A percentile compares a stretch with the other conserved stretches of the same genome.
phyloP scores from a whole-genome alignment of 2,113 vertebrate species.

The Oryzias melastigma region DNA sequence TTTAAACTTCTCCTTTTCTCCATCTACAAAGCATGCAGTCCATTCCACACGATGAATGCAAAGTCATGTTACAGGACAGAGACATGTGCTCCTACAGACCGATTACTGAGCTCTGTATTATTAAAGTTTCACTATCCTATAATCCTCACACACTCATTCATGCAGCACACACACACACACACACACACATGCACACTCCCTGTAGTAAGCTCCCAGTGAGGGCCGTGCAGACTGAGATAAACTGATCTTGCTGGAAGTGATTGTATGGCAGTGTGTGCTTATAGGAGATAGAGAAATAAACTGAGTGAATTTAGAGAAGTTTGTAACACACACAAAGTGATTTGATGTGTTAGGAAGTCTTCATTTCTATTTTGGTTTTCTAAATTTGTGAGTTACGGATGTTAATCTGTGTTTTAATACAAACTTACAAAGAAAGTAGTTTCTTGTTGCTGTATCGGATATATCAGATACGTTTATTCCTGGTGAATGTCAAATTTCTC shows the following conservation, averaged over 20 bases:
- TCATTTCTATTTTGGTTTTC: too few species aligned
- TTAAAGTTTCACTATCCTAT: constrained; percentile 52
- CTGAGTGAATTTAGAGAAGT: constrained; percentile 19
- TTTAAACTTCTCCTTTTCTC: not conserved
- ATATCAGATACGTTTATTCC: constrained; percentile 32
- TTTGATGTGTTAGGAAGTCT: too few species aligned
- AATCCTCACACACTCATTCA: constrained; percentile 45
- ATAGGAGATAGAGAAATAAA: not conserved
- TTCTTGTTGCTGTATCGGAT: too few species aligned
- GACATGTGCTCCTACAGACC: constrained; percentile 12
- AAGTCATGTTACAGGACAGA: constrained; percentile 21
- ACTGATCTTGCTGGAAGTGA: constrained; percentile 60
- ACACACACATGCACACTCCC: constrained; percentile 10
- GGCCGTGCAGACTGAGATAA: constrained; percentile 51
- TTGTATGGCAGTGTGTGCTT: constrained; percentile 32
- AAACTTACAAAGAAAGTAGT: too few species aligned
- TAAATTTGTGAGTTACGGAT: too few species aligned
- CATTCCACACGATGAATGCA: constrained; percentile 7
- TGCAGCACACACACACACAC: too few species aligned
- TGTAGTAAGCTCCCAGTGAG: constrained; percentile 36
- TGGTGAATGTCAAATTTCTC: constrained; percentile 38
- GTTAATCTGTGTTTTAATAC: too few species aligned
- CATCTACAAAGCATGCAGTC: constrained; percentile 11
- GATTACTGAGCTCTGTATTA: constrained; percentile 51
- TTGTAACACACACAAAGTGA: too few species aligned